Conservation (phyloP, 1,140 invertebrate genomes). For the Diploscapter pachys region DNA sequence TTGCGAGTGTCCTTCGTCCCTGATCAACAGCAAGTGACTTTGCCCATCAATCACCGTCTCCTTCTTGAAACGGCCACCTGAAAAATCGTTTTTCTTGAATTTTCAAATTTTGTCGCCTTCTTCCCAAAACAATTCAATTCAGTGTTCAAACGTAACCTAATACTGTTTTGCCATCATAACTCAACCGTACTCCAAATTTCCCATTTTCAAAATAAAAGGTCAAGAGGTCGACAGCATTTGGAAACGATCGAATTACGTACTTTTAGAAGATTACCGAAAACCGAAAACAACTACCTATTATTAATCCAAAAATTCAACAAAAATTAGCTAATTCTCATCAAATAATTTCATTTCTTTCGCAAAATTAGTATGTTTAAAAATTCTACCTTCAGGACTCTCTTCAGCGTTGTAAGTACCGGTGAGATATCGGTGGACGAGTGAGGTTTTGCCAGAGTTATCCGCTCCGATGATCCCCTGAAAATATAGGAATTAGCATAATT, state of each 20-base stretch:
- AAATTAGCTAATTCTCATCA: neutral
- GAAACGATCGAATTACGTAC: too few species aligned
- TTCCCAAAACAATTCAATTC: too few species aligned
- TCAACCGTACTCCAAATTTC: too few species aligned
- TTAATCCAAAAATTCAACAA: neutral
- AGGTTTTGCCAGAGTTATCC: constrained; percentile 89
- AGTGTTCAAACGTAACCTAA: too few species aligned
- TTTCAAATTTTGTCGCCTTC: too few species aligned
- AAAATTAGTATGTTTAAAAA: neutral
- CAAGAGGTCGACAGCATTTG: too few species aligned
- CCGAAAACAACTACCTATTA: neutral
- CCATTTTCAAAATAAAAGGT: too few species aligned
- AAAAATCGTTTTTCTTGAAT: neutral
- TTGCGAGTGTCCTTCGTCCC: constrained; percentile 91
- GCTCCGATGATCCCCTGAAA: constrained; percentile 83
- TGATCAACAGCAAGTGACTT: constrained; percentile 88
- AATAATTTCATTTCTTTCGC: neutral
- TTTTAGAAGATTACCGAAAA: neutral
- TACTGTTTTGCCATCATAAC: too few species aligned
- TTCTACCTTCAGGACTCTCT: constrained; percentile 85
- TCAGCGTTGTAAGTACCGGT: constrained; percentile 97
- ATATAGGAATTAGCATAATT: neutral
- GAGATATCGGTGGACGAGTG: constrained; percentile 91
- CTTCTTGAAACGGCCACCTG: constrained; percentile 89
- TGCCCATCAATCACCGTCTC: constrained; percentile 92